A percentile compares a stretch with the other conserved stretches of the same genome.
These are phyloP conservation scores for Sepioteuthis lessoniana DNA, from an alignment of 2,888 invertebrate genomes.

Conservation along the genomic window DNA sequence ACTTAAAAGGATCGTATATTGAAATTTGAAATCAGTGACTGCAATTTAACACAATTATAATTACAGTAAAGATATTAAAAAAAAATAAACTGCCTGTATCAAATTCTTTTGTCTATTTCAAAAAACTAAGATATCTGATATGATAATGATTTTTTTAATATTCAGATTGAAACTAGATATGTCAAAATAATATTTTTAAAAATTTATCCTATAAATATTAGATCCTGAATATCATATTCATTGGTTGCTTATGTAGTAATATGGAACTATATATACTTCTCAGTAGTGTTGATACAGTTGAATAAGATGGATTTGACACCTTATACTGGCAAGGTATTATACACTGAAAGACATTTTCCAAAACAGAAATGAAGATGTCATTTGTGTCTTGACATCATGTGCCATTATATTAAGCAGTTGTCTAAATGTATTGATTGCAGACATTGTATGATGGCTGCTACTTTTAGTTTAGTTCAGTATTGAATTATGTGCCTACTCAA, in stretches of 20 bases:
- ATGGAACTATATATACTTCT: neutral
- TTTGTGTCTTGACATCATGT: constrained; percentile 15
- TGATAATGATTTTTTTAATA: neutral
- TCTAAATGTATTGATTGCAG: neutral
- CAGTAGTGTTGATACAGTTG: neutral
- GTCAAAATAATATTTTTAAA: too few species aligned
- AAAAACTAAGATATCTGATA: neutral
- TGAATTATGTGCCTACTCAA: neutral
- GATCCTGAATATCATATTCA: neutral
- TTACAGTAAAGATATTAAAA: neutral
- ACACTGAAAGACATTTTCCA: neutral
- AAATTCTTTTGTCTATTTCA: neutral
- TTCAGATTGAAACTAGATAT: too few species aligned
- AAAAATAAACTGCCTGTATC: neutral
- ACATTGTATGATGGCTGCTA: neutral
- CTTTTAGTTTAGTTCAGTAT: neutral
- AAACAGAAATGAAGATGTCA: constrained; percentile 33
- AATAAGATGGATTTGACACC: neutral
- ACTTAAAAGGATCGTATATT: too few species aligned
- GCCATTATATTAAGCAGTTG: neutral
- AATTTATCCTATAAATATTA: neutral
- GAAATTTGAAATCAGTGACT: neutral
- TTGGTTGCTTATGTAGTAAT: too few species aligned
- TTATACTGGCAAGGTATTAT: neutral
- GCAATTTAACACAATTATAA: neutral